A percentile compares a stretch with the other conserved stretches of the same genome.
Evolutionary conservation across 1,140 invertebrate species (phyloP).

Genomic region (Meloidogyne hapla): DNA sequence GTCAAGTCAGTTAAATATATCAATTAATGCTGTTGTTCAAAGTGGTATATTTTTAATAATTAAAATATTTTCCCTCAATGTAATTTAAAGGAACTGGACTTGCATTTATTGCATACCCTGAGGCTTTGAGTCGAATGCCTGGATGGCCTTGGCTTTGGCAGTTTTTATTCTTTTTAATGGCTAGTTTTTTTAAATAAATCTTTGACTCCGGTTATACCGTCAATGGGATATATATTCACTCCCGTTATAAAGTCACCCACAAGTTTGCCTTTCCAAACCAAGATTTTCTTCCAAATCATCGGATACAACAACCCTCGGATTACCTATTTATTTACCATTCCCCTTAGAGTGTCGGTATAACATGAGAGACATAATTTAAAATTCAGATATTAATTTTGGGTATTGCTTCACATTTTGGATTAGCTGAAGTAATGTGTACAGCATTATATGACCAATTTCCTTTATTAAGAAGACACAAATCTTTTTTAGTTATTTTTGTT

Average conservation of each 20-base stretch:
- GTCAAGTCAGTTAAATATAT: constrained; percentile 65
- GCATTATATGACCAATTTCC: constrained; percentile 52
- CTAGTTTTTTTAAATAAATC: background rate
- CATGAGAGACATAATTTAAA: no score
- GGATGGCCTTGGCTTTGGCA: constrained; percentile 66
- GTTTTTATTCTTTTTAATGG: constrained; percentile 65
- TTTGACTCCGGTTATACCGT: background rate
- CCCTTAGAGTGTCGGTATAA: no score
- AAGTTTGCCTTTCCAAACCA: no score
- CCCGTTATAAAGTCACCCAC: no score
- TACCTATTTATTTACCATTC: no score
- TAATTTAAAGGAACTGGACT: constrained; percentile 41
- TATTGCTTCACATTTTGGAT: constrained; percentile 60
- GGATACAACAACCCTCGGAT: no score
- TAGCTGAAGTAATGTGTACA: constrained; percentile 53
- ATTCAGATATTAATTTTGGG: constrained; percentile 64
- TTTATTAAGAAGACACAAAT: constrained; percentile 38
- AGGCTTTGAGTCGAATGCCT: constrained; percentile 64
- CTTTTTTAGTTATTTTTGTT: constrained; percentile 37
- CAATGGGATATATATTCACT: no score
- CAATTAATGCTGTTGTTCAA: constrained; percentile 70
- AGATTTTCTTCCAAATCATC: no score
- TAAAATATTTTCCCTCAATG: constrained; percentile 15
- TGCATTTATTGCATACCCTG: constrained; percentile 64
- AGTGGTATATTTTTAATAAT: constrained; percentile 50